Conservation (phyloP, 35 echinoderm and acorn worm genomes). For the Heliocidaris tuberculata region DNA sequence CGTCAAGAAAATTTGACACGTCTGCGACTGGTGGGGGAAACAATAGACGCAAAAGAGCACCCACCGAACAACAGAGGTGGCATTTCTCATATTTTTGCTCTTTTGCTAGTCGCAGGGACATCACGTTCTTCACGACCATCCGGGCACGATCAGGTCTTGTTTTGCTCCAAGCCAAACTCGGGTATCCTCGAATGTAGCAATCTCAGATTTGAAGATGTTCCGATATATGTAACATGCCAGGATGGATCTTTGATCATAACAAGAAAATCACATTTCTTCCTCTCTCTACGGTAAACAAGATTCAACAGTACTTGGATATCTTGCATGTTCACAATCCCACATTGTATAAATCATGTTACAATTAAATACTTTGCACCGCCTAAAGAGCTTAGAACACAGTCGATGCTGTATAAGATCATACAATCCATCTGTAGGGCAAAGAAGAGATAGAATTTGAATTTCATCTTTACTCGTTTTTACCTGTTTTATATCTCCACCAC, state of each 20-base stretch:
- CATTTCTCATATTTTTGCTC: not conserved
- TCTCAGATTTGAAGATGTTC: constrained; percentile 1
- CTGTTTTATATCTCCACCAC: not conserved
- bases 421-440: not conserved
- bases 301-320: not conserved
- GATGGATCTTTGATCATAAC: not conserved
- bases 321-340: not conserved
- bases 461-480: not conserved
- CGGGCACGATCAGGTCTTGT: not conserved
- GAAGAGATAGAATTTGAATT: not conserved
- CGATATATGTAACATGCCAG: not conserved
- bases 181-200: not conserved
- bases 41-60: not conserved
- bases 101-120: not conserved
- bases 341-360: not conserved
- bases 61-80: not conserved
- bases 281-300: not conserved
- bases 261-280: not conserved
- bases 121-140: not conserved
- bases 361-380: not conserved
- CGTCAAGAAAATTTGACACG: constrained; percentile 1
- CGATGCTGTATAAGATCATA: not conserved
- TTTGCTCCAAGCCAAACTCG: not conserved
- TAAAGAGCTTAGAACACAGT: not conserved
- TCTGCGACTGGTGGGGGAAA: not conserved